Conservation (phyloP, 2,797 vertebrate genomes). For the Antrozous pallidus region DNA sequence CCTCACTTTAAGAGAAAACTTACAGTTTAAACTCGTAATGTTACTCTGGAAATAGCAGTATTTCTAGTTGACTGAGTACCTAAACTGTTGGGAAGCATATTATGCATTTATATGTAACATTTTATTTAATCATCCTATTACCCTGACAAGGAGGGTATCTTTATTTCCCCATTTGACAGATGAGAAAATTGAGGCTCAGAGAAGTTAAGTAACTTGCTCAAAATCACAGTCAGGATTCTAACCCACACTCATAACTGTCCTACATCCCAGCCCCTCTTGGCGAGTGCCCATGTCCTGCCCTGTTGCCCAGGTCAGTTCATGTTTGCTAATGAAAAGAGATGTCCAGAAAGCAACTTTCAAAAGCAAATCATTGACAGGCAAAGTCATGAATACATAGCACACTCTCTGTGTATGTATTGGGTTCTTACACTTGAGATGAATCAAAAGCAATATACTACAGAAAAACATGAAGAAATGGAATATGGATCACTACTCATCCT, state of each 20-base stretch:
- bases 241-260: neutral
- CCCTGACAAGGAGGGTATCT: neutral
- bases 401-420: neutral
- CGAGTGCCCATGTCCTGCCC: accelerated
- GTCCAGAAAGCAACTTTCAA: conserved; percentile 4
- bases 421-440: neutral
- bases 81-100: neutral
- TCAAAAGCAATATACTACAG: neutral
- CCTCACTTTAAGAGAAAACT: conserved; percentile 20
- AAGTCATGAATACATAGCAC: neutral
- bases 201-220: neutral
- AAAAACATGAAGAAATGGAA: neutral
- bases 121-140: neutral
- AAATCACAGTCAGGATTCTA: neutral
- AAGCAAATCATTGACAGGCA: neutral
- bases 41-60: neutral
- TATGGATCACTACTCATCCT: neutral
- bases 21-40: neutral
- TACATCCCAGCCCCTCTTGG: neutral
- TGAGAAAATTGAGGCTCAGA: neutral
- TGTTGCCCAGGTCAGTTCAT: neutral
- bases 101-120: neutral
- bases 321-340: neutral
- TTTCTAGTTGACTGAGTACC: neutral
- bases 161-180: conserved; percentile 22